phyloP scores from a whole-genome alignment of 2,113 vertebrate genomes.

The Cygnus buccinator region DNA sequence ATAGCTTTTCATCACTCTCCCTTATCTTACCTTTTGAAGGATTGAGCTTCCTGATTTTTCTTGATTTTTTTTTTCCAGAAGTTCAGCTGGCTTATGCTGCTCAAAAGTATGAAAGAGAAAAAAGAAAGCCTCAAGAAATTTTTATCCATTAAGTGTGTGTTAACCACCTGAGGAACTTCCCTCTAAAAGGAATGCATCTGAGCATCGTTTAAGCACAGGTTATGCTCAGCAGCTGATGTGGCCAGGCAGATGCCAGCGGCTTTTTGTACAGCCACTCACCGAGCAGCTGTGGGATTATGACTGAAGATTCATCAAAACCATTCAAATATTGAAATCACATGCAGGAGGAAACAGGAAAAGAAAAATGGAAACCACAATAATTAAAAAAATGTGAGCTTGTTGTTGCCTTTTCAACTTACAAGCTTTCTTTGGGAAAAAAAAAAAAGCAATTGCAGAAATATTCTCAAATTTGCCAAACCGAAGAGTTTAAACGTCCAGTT shows the following conservation, averaged over 20 bases:
- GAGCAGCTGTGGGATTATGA: not conserved
- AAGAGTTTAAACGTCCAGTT: not conserved
- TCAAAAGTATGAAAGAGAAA: not conserved
- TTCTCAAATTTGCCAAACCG: not conserved
- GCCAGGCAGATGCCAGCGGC: not conserved
- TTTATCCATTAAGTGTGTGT: not conserved
- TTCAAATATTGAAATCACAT: not conserved
- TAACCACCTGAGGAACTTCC: not conserved
- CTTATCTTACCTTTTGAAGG: not conserved
- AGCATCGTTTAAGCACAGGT: not conserved
- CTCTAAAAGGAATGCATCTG: not conserved
- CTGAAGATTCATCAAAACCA: not conserved
- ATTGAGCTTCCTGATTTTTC: not conserved
- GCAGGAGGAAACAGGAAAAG: not conserved
- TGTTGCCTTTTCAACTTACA: not conserved
- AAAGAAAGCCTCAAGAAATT: not conserved
- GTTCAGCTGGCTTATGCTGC: not conserved
- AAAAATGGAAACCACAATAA: not conserved
- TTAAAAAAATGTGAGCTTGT: not conserved
- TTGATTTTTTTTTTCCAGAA: not conserved
- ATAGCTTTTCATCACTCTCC: not conserved
- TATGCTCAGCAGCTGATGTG: not conserved
- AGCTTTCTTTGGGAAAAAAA: not conserved
- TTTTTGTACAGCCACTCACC: not conserved
- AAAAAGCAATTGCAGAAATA: not conserved